Percentiles rank a stretch among this genome's conserved stretches.
phyloP scores from a whole-genome alignment of 2,888 invertebrate species.

The Tiliacea aurago region DNA sequence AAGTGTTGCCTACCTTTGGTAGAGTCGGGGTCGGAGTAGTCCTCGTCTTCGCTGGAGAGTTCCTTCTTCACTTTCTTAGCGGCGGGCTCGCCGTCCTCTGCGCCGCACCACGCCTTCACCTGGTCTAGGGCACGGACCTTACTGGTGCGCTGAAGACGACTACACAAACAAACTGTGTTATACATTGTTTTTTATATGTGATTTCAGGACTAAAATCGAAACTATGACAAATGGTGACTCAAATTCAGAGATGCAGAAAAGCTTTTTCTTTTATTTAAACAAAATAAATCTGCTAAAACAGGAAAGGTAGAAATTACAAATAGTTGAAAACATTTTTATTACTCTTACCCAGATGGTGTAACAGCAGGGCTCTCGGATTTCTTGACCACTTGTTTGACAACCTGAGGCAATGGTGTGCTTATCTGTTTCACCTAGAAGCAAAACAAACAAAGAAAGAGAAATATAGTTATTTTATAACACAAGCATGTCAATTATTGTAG shows the following conservation, averaged over 20 bases:
- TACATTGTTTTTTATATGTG: background rate
- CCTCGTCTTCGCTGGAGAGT: conserved; percentile 89
- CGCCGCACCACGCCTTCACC: conserved; percentile 96
- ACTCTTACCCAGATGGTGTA: conserved; percentile 85
- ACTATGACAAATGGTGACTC: background rate
- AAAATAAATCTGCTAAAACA: background rate
- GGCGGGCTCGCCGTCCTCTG: conserved; percentile 84
- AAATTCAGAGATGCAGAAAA: background rate
- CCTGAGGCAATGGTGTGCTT: conserved; percentile 82
- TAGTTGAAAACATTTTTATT: background rate
- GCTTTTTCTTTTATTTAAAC: background rate
- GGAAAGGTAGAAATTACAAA: background rate
- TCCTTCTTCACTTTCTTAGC: conserved; percentile 90
- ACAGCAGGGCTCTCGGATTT: conserved; percentile 82
- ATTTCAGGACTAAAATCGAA: background rate
- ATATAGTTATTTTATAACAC: background rate
- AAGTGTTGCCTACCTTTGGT: conserved; percentile 70
- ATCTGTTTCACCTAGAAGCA: conserved; percentile 81
- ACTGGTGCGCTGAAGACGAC: conserved; percentile 94
- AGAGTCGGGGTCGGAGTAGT: conserved; percentile 85
- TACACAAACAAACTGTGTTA: conserved; percentile 65
- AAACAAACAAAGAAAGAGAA: background rate
- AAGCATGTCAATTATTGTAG: background rate
- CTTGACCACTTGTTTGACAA: conserved; percentile 82
- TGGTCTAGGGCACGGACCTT: conserved; percentile 95